phyloP scores from a whole-genome alignment of 2,113 vertebrate species.

The Chionodraco myersi region DNA sequence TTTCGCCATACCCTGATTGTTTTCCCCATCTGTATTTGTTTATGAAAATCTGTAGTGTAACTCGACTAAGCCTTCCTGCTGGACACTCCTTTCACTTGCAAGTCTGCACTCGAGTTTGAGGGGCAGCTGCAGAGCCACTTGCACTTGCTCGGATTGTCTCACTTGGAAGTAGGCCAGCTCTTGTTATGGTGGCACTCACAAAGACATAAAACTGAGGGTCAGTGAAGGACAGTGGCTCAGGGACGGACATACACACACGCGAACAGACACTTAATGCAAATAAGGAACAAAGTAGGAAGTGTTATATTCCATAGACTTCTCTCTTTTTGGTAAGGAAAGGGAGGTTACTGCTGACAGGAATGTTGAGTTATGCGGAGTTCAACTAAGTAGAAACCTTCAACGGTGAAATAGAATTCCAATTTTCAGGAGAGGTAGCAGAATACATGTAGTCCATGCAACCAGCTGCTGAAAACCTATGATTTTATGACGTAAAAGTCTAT shows the following conservation, averaged over 20 bases:
- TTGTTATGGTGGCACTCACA: slow-evolving; percentile 25
- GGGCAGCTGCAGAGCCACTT: slow-evolving; percentile 14
- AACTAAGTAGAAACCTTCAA: too few relatives aligned
- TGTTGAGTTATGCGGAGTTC: too few relatives aligned
- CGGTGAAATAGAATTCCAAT: too few relatives aligned
- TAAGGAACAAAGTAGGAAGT: slow-evolving; percentile 19
- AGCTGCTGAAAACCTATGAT: background rate
- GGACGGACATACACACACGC: background rate
- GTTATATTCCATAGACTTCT: background rate
- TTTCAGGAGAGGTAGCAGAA: background rate
- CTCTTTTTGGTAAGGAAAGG: slow-evolving; percentile 19
- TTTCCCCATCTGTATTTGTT: too few relatives aligned
- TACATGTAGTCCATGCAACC: background rate
- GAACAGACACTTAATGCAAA: background rate
- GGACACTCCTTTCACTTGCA: slow-evolving; percentile 4
- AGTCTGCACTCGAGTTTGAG: slow-evolving; percentile 15
- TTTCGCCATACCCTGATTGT: too few relatives aligned
- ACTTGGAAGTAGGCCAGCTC: slow-evolving; percentile 20
- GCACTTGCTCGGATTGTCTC: background rate
- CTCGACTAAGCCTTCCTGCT: background rate
- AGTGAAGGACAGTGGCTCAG: slow-evolving; percentile 4
- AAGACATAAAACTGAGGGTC: slow-evolving; percentile 4
- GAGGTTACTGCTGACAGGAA: background rate
- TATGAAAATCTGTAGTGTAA: background rate
- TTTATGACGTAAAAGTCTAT: background rate